phyloP scores from a whole-genome alignment of 1,140 invertebrate genomes.

The Galleria mellonella region DNA sequence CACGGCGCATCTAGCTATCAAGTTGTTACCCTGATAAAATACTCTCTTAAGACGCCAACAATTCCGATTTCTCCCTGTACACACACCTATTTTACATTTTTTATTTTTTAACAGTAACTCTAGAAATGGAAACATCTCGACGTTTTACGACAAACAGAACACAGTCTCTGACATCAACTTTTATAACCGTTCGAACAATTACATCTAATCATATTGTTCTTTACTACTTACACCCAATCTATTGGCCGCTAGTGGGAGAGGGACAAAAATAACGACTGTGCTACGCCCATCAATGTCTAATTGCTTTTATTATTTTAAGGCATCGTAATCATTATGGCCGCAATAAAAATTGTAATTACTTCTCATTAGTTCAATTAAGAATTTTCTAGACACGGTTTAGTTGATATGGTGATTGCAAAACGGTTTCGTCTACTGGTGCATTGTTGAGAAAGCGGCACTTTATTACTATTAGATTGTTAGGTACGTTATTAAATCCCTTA shows the following conservation, averaged over 20 bases:
- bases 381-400: slow-evolving; percentile 70
- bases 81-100: slow-evolving; percentile 3
- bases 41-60: no score
- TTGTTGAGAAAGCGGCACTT: slow-evolving; percentile 45
- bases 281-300: slow-evolving; percentile 70
- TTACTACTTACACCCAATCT: slow-evolving; percentile 23
- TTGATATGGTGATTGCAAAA: slow-evolving; percentile 64
- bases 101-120: slow-evolving; percentile 40
- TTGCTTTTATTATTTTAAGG: slow-evolving; percentile 75
- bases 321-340: slow-evolving; percentile 72
- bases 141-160: slow-evolving; percentile 66
- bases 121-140: slow-evolving; percentile 49
- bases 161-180: slow-evolving; percentile 68
- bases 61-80: background rate
- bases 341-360: slow-evolving; percentile 74
- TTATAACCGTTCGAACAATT: slow-evolving; percentile 73
- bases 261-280: slow-evolving; percentile 39
- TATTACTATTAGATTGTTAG: no score
- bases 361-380: slow-evolving; percentile 74
- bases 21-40: no score
- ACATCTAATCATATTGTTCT: slow-evolving; percentile 58
- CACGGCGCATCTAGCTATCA: no score
- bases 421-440: slow-evolving; percentile 27
- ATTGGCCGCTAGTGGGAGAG: slow-evolving; percentile 23
- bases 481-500: no score